phyloP scores from a whole-genome alignment of 1,140 invertebrate genomes.

The Bursaphelenchus mucronatus region DNA sequence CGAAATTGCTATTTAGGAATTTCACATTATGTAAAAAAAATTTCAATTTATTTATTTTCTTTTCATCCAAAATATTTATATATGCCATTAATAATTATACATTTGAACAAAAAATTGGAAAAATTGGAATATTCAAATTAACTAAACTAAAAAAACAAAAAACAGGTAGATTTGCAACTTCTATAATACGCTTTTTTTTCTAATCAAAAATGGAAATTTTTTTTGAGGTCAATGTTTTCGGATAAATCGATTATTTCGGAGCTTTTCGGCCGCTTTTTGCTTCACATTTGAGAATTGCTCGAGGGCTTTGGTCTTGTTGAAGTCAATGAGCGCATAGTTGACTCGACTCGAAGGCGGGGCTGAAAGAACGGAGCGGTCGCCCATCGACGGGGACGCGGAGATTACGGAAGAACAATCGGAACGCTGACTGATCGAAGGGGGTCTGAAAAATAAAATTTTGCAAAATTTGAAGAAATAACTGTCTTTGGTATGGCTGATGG shows the following conservation, averaged over 20 bases:
- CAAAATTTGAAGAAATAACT: background rate
- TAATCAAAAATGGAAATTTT: no score
- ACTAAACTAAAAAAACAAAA: no score
- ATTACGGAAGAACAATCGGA: slow-evolving; percentile 20
- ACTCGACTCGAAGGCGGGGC: slow-evolving; percentile 12
- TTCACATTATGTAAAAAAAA: no score
- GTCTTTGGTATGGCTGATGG: background rate
- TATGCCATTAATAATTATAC: no score
- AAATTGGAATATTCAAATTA: no score
- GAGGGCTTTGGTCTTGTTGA: slow-evolving; percentile 36
- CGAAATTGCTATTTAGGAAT: no score
- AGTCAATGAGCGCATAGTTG: slow-evolving; percentile 39
- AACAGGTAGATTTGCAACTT: no score
- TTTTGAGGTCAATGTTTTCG: slow-evolving; percentile 1
- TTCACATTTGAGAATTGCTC: slow-evolving; percentile 20
- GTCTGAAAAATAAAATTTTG: slow-evolving; percentile 5
- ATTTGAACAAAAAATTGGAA: no score
- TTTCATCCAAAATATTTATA: no score
- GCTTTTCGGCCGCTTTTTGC: slow-evolving; percentile 2
- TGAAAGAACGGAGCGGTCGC: background rate
- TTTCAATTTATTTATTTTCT: no score
- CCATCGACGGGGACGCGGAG: slow-evolving; percentile 7
- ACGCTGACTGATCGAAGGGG: slow-evolving; percentile 1
- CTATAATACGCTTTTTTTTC: no score
- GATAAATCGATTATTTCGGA: background rate